A percentile compares a stretch with the other conserved stretches of the same genome.
Conservation (phyloP, 2,113 vertebrate species). For the Edolisoma coerulescens region DNA sequence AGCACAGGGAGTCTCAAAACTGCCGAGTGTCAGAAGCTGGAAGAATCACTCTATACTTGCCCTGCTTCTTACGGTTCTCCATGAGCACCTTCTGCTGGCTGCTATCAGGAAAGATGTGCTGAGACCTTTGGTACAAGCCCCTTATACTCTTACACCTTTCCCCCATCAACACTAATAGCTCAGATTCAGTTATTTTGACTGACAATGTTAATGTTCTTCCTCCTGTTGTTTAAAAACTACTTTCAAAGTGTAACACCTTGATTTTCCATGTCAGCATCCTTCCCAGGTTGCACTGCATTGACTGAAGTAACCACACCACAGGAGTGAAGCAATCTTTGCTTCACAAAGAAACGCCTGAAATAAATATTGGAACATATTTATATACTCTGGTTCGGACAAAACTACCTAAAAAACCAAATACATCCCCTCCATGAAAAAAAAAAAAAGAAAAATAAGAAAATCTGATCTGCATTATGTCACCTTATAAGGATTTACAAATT, state of each 20-base stretch:
- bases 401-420: not conserved
- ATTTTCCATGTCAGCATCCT: not conserved
- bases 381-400: not conserved
- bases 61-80: not conserved
- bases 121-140: not conserved
- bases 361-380: conserved; percentile 1
- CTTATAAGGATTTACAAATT: not conserved
- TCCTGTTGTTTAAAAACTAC: not conserved
- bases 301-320: not conserved
- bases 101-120: not conserved
- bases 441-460: accelerated
- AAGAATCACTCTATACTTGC: not conserved
- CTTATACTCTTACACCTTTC: not conserved
- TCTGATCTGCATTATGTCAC: not conserved
- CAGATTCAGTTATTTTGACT: not conserved
- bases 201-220: not conserved
- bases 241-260: not conserved
- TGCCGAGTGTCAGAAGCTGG: conserved; percentile 25
- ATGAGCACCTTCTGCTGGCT: not conserved
- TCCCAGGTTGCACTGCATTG: not conserved
- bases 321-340: not conserved
- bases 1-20: conserved; percentile 47
- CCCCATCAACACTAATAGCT: not conserved
- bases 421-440: accelerated
- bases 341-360: not conserved